Percentiles rank a stretch among this genome's conserved stretches.
Evolutionary conservation across 2,797 vertebrate genomes (phyloP).

Genomic region (Rhincodon typus): DNA sequence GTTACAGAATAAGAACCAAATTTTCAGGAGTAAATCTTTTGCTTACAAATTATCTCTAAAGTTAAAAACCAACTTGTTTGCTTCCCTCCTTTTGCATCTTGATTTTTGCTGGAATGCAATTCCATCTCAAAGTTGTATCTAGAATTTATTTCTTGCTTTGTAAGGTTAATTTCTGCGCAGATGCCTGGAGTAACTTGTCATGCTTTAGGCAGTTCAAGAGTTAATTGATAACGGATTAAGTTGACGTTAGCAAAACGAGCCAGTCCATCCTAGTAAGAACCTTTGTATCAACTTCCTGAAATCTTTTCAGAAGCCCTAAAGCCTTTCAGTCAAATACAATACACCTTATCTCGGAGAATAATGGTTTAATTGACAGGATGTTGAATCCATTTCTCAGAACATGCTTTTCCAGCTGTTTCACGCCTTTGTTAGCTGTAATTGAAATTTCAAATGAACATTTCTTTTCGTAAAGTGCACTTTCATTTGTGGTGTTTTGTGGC

Average conservation of each 20-base stretch:
- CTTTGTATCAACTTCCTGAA: not conserved
- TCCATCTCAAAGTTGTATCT: not conserved
- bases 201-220: not conserved
- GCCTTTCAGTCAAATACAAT: not conserved
- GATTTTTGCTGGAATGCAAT: not conserved
- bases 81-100: not conserved
- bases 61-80: not conserved
- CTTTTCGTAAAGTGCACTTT: not conserved
- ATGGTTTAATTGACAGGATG: not conserved
- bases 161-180: not conserved
- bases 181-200: not conserved
- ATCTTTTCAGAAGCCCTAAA: not conserved
- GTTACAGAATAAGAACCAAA: not conserved
- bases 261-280: not conserved
- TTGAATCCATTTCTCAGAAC: not conserved
- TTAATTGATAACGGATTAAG: not conserved
- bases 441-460: not conserved
- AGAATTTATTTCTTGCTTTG: not conserved
- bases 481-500: not conserved
- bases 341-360: not conserved
- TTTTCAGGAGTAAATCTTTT: not conserved
- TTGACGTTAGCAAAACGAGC: not conserved
- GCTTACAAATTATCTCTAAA: not conserved
- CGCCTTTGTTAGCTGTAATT: not conserved
- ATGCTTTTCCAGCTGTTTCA: not conserved